Evolutionary conservation across 2,113 vertebrate genomes (phyloP).

Genomic region (Cyanoramphus novaezelandiae): DNA sequence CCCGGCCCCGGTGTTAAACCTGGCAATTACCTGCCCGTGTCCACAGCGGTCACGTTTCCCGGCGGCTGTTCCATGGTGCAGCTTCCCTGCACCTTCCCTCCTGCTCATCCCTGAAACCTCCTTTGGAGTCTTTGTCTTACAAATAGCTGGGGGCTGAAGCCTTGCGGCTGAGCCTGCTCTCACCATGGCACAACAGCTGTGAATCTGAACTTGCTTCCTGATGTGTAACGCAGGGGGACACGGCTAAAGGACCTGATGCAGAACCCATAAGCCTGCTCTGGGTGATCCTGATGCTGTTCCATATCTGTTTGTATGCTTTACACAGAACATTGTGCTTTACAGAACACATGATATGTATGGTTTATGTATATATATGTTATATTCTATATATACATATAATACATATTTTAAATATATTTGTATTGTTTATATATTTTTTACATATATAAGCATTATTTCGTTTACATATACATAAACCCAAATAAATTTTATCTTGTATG

Average conservation of each 20-base stretch:
- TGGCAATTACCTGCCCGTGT: fast-evolving
- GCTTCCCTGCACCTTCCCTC: not conserved
- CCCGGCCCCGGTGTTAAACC: fast-evolving
- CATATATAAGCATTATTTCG: not conserved
- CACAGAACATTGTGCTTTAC: not conserved
- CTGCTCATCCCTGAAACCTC: not conserved
- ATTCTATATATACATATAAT: not conserved
- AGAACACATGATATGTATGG: not conserved
- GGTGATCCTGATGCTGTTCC: not conserved
- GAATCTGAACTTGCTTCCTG: not conserved
- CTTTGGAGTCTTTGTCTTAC: not conserved
- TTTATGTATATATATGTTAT: not conserved
- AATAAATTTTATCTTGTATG: not conserved
- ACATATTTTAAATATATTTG: not conserved
- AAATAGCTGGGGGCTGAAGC: not conserved
- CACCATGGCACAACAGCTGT: fast-evolving
- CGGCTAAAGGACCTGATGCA: not conserved
- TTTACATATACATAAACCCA: not conserved
- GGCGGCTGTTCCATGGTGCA: fast-evolving
- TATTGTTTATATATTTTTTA: too few species aligned
- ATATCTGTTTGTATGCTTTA: too few species aligned
- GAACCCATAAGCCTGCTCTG: not conserved
- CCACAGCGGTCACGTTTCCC: fast-evolving
- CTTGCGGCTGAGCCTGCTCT: not conserved
- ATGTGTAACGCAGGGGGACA: not conserved